phyloP scores from a whole-genome alignment of 1,140 invertebrate species.

The Hydropsyche tenuis region DNA sequence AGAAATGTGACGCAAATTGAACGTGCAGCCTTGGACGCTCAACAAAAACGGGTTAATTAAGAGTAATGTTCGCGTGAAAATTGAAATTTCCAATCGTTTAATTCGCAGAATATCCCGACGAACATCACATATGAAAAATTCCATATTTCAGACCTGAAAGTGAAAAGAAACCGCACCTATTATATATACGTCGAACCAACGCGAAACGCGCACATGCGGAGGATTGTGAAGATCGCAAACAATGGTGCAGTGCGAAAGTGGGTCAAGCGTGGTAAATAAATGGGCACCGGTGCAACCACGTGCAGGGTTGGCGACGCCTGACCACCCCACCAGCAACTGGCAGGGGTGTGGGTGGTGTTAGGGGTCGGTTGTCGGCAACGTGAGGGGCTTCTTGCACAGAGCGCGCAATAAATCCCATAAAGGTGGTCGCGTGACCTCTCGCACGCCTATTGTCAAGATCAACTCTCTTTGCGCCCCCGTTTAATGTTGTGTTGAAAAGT shows the following conservation, averaged over 20 bases:
- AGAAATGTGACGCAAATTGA: constrained; percentile 5
- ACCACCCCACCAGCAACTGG: too few relatives aligned
- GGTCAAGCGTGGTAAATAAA: constrained; percentile 19
- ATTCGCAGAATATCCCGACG: too few relatives aligned
- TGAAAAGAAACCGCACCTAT: too few relatives aligned
- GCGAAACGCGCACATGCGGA: not conserved
- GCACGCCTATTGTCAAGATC: constrained; percentile 20
- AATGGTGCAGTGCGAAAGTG: constrained; percentile 18
- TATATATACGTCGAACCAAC: too few relatives aligned
- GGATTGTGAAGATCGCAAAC: not conserved
- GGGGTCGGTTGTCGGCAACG: not conserved
- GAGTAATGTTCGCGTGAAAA: constrained; percentile 11
- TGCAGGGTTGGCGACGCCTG: not conserved
- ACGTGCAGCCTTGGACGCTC: not conserved
- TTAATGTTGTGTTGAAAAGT: too few relatives aligned
- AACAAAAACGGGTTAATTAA: constrained; percentile 15
- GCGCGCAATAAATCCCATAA: constrained; percentile 17
- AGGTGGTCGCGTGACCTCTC: not conserved
- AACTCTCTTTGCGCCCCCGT: not conserved
- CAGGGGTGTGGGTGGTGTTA: too few relatives aligned
- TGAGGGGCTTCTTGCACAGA: constrained; percentile 13
- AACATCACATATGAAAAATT: too few relatives aligned
- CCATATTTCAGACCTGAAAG: too few relatives aligned
- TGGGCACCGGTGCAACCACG: constrained; percentile 17
- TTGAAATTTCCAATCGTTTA: not conserved